phyloP scores from a whole-genome alignment of 1,140 invertebrate species.

The Drosophila mauritiana region DNA sequence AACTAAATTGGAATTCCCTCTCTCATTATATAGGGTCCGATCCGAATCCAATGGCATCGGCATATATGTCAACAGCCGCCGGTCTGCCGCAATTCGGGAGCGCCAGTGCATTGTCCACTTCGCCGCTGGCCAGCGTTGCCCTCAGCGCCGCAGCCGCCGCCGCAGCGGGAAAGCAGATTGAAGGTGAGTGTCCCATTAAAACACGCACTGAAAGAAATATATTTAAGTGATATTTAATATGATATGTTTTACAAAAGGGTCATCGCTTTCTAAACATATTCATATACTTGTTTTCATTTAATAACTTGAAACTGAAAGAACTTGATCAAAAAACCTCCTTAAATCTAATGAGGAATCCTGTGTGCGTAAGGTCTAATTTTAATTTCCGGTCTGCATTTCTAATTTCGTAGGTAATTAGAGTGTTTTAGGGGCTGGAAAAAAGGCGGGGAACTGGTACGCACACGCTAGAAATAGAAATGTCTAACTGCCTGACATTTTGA shows the following conservation, averaged over 20 bases:
- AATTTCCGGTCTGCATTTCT: neutral
- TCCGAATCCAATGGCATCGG: constrained; percentile 82
- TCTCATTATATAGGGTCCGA: constrained; percentile 68
- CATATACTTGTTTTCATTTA: too few relatives aligned
- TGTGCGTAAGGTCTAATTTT: too few relatives aligned
- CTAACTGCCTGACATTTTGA: constrained; percentile 76
- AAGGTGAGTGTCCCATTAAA: constrained; percentile 86
- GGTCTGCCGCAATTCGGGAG: constrained; percentile 83
- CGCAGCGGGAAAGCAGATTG: constrained; percentile 92
- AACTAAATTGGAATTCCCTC: constrained; percentile 8
- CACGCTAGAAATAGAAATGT: constrained; percentile 68
- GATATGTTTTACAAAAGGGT: too few relatives aligned
- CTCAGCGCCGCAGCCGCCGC: constrained; percentile 88
- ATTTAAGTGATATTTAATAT: neutral
- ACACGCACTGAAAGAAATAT: neutral
- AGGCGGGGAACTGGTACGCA: constrained; percentile 3
- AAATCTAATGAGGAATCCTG: too few relatives aligned
- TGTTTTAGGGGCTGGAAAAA: neutral
- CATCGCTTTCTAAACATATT: too few relatives aligned
- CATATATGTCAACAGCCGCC: constrained; percentile 83
- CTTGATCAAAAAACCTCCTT: neutral
- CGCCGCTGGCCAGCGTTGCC: constrained; percentile 86
- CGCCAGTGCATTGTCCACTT: constrained; percentile 73
- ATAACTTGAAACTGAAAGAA: too few relatives aligned
- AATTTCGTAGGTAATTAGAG: constrained; percentile 1